Evolutionary conservation across 2,888 invertebrate species (phyloP), one percentile per base, ranked within the genome.

Genomic region (Pseudeuparius sepicola): DNA sequence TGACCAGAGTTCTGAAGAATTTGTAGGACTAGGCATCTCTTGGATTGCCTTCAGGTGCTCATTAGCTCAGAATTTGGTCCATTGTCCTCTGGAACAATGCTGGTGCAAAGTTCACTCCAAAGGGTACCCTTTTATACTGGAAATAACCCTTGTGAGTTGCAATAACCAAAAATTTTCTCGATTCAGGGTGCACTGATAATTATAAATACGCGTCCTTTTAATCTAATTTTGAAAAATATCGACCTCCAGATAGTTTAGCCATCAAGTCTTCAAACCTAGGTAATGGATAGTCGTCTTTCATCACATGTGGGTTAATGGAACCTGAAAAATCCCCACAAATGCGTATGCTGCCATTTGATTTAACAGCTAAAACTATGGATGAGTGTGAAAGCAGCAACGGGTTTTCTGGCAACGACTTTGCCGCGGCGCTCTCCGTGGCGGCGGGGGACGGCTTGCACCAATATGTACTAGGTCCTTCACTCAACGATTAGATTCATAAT

Each of bases 301-400:
- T 23, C 7, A 32, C 7, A 4, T n/a, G 13, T 2, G 33, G 40
- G 14, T 47, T 48, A 12, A 46, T 40, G 2, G 45, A 39, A 6
- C 41, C 41, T 17, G 16, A 24, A 28, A 41, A 45, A 41, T 47
- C 41, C 11, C 40, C 47, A 36, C 45, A 50, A 9, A 50, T 36
- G 14, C 47, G 24, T 11, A 51, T 24, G 4, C 27, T 43, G 2
- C 44, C 48, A 26, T 43, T 46, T 29, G 42, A 37, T 31, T 47
- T 48, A 4, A 45, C 11, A 9, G 26, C 31, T 14, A 48, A n/a
- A n/a, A n/a, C n/a, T n/a, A n/a, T n/a, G n/a, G n/a, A n/a, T n/a
- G n/a, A n/a, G n/a, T n/a, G n/a, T n/a, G n/a, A n/a, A n/a, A n/a
- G n/a, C n/a, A n/a, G n/a, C n/a, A n/a, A n/a, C n/a, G n/a, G n/a